A percentile compares a stretch with the other conserved stretches of the same genome.
phyloP scores from a whole-genome alignment of 2,113 vertebrate genomes.

The Potamarius usumacintae region DNA sequence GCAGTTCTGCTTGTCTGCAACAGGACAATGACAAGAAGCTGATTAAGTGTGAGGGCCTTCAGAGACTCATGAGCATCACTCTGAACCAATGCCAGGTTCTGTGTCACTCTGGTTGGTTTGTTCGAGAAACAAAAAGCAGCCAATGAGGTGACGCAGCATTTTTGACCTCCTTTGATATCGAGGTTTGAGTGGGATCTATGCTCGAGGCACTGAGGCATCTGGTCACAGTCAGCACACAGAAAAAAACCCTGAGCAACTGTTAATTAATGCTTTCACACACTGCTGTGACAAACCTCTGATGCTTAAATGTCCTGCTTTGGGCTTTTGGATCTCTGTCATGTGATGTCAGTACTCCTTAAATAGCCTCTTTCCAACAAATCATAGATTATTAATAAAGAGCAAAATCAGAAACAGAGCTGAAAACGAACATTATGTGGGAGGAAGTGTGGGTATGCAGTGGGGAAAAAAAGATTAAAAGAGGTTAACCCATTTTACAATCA shows the following conservation, averaged over 20 bases:
- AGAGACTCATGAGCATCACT: not conserved
- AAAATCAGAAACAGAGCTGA: not conserved
- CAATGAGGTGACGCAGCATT: conserved; percentile 45
- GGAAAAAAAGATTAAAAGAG: not conserved
- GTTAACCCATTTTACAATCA: not conserved
- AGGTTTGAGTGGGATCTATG: conserved; percentile 14
- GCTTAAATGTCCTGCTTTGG: not conserved
- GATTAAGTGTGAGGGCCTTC: conserved; percentile 40
- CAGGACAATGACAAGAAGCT: conserved; percentile 42
- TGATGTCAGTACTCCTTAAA: not conserved
- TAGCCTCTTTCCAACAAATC: not conserved
- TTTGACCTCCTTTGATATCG: conserved; percentile 30
- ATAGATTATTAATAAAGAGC: not conserved
- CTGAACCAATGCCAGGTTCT: conserved; percentile 20
- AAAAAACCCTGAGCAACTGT: conserved; percentile 29
- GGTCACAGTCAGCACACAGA: conserved; percentile 40
- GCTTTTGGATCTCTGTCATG: conserved; percentile 6
- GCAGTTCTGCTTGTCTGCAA: conserved; percentile 26
- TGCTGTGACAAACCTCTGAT: conserved; percentile 10
- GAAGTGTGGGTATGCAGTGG: not conserved
- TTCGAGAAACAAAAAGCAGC: not conserved
- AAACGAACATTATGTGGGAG: not conserved
- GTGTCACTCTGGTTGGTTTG: not conserved
- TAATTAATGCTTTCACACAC: conserved; percentile 26
- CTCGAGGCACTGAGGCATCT: conserved; percentile 39